Evolutionary conservation across 2,113 vertebrate species (phyloP), one percentile per base, ranked within the genome.

Genomic region (Odocoileus virginianus): DNA sequence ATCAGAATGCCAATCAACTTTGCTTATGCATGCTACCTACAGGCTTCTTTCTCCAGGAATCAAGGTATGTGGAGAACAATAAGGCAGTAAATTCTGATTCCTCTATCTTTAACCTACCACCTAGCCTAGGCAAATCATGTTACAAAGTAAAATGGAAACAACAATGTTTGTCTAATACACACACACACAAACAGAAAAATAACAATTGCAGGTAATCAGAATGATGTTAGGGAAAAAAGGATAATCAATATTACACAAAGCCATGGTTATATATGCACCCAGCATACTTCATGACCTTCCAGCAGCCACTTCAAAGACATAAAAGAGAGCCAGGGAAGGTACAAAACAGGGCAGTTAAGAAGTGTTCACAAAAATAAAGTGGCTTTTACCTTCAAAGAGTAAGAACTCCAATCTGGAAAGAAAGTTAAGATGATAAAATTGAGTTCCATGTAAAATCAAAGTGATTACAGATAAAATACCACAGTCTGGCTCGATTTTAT

Each of bases 321-420:
- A 57, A 94, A 90, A 91, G 55, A 58, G 89, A 95, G 25, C 67
- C 40, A 88, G 40, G 50, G 52, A 95, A 91, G 57, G 25, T 36
- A 89, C 43, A 82, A 91, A 89, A 85, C 25, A 97, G 87, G 64
- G 28, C 36, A 95, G 81, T 23, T 87, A 92, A 84, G 27, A 94
- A 92, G 54, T 95, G 58, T 95, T 95, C 52, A 95, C 23, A 89
- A 71, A 95, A 96, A 93, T 87, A 58, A 89, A 95, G 93, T 90
- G 43, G 76, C 58, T 71, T 97, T 98, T 97, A 96, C 92, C 87
- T 95, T 97, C 40, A 86, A 96, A 97, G 89, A 92, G 21, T 94
- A 97, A 96, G 55, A 97, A 92, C 36, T 94, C 87, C 96, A 93
- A 97, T 88, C 83, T 96, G 89, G 92, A 93, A 97, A 98, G 61